A percentile compares a stretch with the other conserved stretches of the same genome.
phyloP scores from a whole-genome alignment of 2,888 invertebrate species.

The Cryptocephalus moraei region DNA sequence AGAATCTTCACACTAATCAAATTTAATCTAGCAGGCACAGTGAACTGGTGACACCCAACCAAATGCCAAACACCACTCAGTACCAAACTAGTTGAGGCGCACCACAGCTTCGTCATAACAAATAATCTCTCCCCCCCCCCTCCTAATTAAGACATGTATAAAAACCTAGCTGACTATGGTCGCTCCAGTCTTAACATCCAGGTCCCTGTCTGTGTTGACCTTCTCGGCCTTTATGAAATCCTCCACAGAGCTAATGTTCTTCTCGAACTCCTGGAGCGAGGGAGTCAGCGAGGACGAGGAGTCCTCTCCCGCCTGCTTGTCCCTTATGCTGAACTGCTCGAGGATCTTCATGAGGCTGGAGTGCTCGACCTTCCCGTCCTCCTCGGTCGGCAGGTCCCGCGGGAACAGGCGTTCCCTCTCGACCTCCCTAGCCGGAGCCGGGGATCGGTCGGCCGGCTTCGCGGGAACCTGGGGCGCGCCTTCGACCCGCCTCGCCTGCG shows the following conservation, averaged over 20 bases:
- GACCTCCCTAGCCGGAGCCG: slow-evolving; percentile 8
- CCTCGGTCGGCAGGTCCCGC: slow-evolving; percentile 17
- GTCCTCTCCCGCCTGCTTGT: slow-evolving; percentile 15
- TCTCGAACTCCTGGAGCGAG: slow-evolving; percentile 20
- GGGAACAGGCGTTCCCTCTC: slow-evolving; percentile 1
- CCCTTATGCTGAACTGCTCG: slow-evolving; percentile 30
- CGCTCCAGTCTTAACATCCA: not conserved
- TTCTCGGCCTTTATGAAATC: slow-evolving; percentile 25
- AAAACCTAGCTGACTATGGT: no score
- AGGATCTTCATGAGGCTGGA: slow-evolving; percentile 34
- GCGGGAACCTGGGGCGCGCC: not conserved
- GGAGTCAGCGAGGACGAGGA: slow-evolving; percentile 17
- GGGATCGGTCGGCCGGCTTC: slow-evolving; percentile 26
- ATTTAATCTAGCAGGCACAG: no score
- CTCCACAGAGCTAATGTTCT: slow-evolving; percentile 19
- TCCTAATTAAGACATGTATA: no score
- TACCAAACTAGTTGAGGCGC: no score
- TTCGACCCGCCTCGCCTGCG: slow-evolving; percentile 9
- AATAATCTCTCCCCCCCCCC: no score
- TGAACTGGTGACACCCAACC: no score
- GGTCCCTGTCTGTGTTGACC: slow-evolving; percentile 13
- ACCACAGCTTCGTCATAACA: no score
- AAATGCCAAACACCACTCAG: no score
- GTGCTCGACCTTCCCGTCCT: slow-evolving; percentile 28
- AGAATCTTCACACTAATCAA: no score